Conservation (phyloP, 2,888 invertebrate genomes). For the Callimorpha dominula region DNA sequence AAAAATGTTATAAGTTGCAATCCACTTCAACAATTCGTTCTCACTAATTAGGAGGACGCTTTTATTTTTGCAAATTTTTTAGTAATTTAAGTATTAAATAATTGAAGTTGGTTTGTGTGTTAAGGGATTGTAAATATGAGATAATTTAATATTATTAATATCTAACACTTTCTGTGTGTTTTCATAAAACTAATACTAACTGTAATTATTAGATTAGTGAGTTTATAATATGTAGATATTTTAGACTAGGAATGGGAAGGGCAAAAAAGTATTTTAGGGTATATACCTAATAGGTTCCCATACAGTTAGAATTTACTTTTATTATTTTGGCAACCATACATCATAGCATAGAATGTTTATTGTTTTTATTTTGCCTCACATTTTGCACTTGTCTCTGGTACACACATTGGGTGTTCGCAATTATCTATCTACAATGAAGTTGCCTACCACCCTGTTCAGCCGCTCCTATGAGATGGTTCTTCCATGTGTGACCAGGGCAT, state of each 20-base stretch:
- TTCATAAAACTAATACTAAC: background rate
- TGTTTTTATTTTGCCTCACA: constrained; percentile 74
- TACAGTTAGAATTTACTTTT: constrained; percentile 37
- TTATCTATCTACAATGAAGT: constrained; percentile 18
- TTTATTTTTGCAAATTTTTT: background rate
- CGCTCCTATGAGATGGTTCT: constrained; percentile 10
- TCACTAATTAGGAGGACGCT: background rate
- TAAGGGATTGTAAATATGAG: constrained; percentile 36
- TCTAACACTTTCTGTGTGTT: constrained; percentile 34
- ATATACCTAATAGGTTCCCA: no score
- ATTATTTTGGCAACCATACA: constrained; percentile 62
- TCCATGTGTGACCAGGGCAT: constrained; percentile 37
- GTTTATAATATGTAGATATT: background rate
- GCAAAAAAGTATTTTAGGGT: background rate
- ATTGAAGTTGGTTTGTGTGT: constrained; percentile 53
- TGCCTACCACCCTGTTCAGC: constrained; percentile 15
- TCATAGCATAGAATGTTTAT: constrained; percentile 54
- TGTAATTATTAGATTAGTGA: background rate
- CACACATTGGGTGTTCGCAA: constrained; percentile 21
- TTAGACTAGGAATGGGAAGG: constrained; percentile 1
- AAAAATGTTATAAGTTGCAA: constrained; percentile 28
- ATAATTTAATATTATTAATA: constrained; percentile 31
- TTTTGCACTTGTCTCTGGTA: constrained; percentile 63
- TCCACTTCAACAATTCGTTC: constrained; percentile 41
- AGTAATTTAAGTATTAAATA: background rate